Evolutionary conservation across 2,888 invertebrate species (phyloP), one percentile per base, ranked within the genome.

Genomic region (Myathropa florea): DNA sequence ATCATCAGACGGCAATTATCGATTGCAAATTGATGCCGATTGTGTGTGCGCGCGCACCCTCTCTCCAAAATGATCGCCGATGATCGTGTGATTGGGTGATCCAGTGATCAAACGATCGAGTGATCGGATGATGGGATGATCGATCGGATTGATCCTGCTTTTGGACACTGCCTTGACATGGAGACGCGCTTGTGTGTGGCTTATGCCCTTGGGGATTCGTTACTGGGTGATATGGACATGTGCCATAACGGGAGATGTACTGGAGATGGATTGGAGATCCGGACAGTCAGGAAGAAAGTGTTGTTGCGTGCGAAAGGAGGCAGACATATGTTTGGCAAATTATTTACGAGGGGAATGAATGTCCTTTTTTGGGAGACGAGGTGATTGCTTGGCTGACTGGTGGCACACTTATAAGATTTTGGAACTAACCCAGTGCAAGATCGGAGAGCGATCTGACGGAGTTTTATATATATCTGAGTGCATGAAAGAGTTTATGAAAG

Each of bases 21-120:
- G 82, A 82, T 82, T 78, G 77, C 73, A 86, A 86, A 86, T 86
- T 82, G 82, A 81, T 86, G 82, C 77, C 68, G 76, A 85, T 84
- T 84, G 70, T 63, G 55, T 76, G 60, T 73, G 64, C 46, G 79
- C 57, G n/a, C n/a, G n/a, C n/a, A n/a, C 33, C 30, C 30, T 18
- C 46, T 46, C 46, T 46, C 46, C 46, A 18, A 46, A 46, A n/a
- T n/a, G 53, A 84, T 80, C 53, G 76, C 67, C 72, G 76, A 46
- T 76, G 68, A 70, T 72, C 36, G 67, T 67, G 39, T 64, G 81
- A 76, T 63, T 81, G 76, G 33, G 28, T 79, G 73, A 79, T 75
- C 67, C 57, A 55, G 39, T 60, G 76, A 81, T 65, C 75, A 18
- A 57, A 12, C 24, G 23, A 24, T 57, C 57, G 57, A 73, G 57